phyloP scores from a whole-genome alignment of 1,140 invertebrate genomes.

The Aphelinus atriplicis region DNA sequence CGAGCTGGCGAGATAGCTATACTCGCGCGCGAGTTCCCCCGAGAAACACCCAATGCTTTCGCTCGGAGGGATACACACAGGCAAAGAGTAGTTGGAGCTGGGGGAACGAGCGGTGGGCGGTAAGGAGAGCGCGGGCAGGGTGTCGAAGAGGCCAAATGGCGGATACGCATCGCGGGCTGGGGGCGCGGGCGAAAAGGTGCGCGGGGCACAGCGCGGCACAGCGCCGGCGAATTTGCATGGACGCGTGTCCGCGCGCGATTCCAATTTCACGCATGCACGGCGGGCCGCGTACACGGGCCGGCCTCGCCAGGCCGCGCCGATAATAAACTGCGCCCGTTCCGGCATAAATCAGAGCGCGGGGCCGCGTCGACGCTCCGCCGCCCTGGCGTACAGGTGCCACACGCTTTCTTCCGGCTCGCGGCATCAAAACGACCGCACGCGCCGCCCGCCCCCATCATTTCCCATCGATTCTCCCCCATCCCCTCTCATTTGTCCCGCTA shows the following conservation, averaged over 20 bases:
- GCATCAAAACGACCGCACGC: conserved; percentile 36
- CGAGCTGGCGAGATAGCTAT: too few species aligned
- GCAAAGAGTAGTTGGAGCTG: too few species aligned
- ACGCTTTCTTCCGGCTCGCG: conserved; percentile 39
- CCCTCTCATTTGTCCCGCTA: too few species aligned
- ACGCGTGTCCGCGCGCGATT: conserved; percentile 61
- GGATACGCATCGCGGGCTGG: background rate
- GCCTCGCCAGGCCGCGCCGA: conserved; percentile 52
- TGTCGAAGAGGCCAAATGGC: too few species aligned
- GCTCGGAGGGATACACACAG: too few species aligned
- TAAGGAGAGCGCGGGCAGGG: too few species aligned
- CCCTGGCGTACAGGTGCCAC: too few species aligned
- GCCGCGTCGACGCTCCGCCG: conserved; percentile 35
- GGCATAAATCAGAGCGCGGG: conserved; percentile 57
- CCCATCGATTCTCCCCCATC: too few species aligned
- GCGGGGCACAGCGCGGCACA: conserved; percentile 35
- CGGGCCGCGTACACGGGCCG: background rate
- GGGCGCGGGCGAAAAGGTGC: background rate
- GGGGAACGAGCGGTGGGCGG: too few species aligned
- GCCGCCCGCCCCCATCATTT: conserved; percentile 8
- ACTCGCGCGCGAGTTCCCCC: too few species aligned
- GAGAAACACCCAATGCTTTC: too few species aligned
- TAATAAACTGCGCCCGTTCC: conserved; percentile 62
- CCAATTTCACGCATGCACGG: conserved; percentile 63
- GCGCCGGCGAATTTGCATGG: conserved; percentile 57